A percentile compares a stretch with the other conserved stretches of the same genome.
phyloP scores from a whole-genome alignment of 2,888 invertebrate species.

The Eupithecia abbreviata region DNA sequence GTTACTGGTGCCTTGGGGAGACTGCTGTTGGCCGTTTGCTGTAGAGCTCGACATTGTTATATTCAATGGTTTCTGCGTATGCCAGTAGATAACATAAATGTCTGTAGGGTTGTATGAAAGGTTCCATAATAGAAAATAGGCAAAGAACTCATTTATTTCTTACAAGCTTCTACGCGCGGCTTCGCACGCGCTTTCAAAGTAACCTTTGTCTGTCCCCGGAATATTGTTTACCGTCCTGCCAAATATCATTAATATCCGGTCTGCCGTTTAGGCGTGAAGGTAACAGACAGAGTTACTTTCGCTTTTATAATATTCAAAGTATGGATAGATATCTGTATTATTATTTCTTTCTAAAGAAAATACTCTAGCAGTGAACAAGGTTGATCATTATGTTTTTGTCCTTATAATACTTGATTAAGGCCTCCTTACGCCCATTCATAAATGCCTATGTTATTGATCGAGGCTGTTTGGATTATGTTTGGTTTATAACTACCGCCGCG shows the following conservation, averaged over 20 bases:
- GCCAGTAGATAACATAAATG: neutral
- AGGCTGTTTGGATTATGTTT: neutral
- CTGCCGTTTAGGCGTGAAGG: too few species aligned
- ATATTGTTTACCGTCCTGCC: too few species aligned
- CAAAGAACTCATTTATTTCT: neutral
- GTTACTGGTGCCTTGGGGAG: neutral
- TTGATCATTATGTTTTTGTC: neutral
- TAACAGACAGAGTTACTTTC: too few species aligned
- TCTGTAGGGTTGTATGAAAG: neutral
- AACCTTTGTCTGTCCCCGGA: too few species aligned
- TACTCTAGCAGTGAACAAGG: neutral
- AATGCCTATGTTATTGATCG: neutral
- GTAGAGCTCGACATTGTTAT: neutral
- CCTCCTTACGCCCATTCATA: neutral
- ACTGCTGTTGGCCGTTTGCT: neutral
- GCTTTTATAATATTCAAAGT: too few species aligned
- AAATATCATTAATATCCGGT: too few species aligned
- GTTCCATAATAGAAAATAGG: neutral
- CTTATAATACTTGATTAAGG: neutral
- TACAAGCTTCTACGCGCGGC: too few species aligned
- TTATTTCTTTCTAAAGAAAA: neutral
- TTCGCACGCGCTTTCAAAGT: too few species aligned
- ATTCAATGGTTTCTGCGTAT: neutral
- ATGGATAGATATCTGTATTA: neutral
- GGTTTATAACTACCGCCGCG: neutral